These are phyloP conservation scores for Porites rus DNA, from an alignment of 92 coral and sea anemone species.

Conservation along the genomic window DNA sequence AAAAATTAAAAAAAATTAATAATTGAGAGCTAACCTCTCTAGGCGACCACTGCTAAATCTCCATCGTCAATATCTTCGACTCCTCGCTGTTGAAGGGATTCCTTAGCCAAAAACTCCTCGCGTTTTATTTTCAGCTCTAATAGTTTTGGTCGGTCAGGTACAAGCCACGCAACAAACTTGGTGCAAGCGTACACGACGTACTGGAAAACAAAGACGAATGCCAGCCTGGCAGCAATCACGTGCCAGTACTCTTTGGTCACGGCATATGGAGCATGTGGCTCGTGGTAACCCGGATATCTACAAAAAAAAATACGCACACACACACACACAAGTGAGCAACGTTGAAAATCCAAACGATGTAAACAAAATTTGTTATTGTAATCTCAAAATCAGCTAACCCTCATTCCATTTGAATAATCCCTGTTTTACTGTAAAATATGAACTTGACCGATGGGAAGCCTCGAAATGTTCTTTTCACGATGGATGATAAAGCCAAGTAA, in stretches of 20 bases:
- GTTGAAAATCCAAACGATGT: too few species aligned
- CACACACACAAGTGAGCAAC: too few species aligned
- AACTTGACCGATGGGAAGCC: too few species aligned
- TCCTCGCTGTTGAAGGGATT: constrained; percentile 67
- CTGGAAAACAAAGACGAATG: constrained; percentile 95
- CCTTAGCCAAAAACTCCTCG: constrained; percentile 91
- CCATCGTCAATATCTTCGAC: constrained; percentile 17
- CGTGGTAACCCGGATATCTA: constrained; percentile 89
- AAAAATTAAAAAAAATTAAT: too few species aligned
- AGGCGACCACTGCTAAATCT: constrained; percentile 9
- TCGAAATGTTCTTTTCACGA: too few species aligned
- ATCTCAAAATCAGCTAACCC: too few species aligned
- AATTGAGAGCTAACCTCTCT: constrained; percentile 6
- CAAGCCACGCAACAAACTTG: constrained; percentile 92
- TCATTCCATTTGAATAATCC: too few species aligned
- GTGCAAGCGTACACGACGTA: constrained; percentile 92
- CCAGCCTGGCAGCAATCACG: constrained; percentile 91
- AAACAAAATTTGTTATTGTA: too few species aligned
- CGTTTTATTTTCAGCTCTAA: constrained; percentile 89
- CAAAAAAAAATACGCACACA: background rate
- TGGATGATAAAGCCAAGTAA: too few species aligned
- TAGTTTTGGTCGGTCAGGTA: constrained; percentile 91
- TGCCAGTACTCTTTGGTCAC: constrained; percentile 96
- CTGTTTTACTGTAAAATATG: too few species aligned
- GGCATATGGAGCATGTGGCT: constrained; percentile 67